Evolutionary conservation across 2,797 vertebrate species (phyloP).

Genomic region (Synaphobranchus kaupii): DNA sequence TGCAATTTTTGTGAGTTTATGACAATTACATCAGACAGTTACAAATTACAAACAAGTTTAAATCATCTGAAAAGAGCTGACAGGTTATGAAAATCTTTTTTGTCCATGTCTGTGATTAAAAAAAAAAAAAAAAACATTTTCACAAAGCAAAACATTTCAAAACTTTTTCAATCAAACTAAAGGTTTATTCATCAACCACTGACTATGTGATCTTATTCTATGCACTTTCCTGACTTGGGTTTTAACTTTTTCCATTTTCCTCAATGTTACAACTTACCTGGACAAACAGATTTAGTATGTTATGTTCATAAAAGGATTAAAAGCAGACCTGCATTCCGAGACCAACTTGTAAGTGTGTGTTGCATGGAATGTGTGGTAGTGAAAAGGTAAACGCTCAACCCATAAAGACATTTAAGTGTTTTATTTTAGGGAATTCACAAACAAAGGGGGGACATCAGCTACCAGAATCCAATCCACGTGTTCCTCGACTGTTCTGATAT

Average conservation of each 20-base stretch:
- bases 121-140: neutral
- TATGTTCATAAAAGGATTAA: neutral
- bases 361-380: too few relatives aligned
- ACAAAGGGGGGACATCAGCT: too few relatives aligned
- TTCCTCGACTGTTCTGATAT: too few relatives aligned
- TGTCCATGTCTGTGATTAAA: neutral
- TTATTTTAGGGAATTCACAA: too few relatives aligned
- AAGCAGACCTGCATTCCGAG: too few relatives aligned
- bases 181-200: conserved; percentile 14
- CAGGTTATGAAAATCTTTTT: neutral
- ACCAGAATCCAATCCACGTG: too few relatives aligned
- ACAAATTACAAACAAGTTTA: neutral
- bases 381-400: too few relatives aligned
- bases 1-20: neutral
- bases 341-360: too few relatives aligned
- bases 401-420: too few relatives aligned
- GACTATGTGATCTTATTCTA: neutral
- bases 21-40: neutral
- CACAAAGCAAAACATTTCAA: neutral
- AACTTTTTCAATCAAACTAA: conserved; percentile 11
- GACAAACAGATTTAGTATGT: neutral
- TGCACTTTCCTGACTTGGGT: neutral
- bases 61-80: neutral
- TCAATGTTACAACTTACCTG: neutral
- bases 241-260: neutral